phyloP scores from a whole-genome alignment of 2,113 vertebrate genomes.

The Microcebus tavaratra region DNA sequence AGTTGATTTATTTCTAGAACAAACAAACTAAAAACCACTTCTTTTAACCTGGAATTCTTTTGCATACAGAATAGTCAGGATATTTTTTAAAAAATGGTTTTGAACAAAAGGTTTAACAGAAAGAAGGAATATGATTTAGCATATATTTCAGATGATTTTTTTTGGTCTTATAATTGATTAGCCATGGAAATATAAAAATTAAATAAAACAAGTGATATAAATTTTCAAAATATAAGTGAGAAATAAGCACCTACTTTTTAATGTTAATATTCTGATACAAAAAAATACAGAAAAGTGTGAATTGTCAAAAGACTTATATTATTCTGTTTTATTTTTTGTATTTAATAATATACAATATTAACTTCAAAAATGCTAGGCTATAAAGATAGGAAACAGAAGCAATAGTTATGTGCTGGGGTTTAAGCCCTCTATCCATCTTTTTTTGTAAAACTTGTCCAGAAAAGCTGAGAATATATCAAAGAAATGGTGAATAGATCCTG shows the following conservation, averaged over 20 bases:
- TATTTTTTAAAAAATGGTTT: neutral
- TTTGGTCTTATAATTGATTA: neutral
- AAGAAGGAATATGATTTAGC: neutral
- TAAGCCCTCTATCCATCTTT: neutral
- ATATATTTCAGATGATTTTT: neutral
- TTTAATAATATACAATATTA: neutral
- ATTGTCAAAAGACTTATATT: neutral
- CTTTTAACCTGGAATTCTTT: neutral
- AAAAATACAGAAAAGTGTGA: neutral
- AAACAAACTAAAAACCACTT: neutral
- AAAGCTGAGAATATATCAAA: constrained; percentile 37
- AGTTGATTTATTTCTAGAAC: neutral
- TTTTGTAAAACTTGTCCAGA: neutral
- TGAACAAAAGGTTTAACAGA: neutral
- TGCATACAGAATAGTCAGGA: neutral
- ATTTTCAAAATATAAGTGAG: neutral
- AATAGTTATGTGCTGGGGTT: neutral
- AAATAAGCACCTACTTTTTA: neutral
- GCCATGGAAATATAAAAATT: neutral
- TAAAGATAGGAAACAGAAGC: neutral
- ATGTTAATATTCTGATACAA: neutral
- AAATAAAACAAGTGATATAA: neutral
- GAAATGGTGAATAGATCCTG: constrained; percentile 69
- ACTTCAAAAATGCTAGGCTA: neutral
- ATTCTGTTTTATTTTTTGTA: neutral